These are phyloP conservation scores for Saccostrea glomerata DNA, from an alignment of 1,140 invertebrate species.

Conservation along the genomic window DNA sequence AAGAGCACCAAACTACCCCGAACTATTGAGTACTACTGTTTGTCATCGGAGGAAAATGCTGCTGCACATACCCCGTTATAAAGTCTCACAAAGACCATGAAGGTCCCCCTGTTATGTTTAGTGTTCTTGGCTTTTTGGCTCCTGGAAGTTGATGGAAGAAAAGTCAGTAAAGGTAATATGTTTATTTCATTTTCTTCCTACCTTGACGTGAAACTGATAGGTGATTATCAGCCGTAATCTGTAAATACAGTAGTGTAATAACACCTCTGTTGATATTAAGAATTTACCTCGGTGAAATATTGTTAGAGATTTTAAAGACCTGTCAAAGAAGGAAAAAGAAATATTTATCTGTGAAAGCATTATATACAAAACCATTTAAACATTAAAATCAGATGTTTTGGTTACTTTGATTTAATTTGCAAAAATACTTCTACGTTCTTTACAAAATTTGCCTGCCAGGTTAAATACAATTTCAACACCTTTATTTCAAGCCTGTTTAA, in stretches of 20 bases:
- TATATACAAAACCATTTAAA: not conserved
- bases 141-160: not conserved
- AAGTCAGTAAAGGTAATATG: not conserved
- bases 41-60: constrained; percentile 1
- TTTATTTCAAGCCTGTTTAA: not conserved
- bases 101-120: not conserved
- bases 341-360: constrained; percentile 20
- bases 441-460: not conserved
- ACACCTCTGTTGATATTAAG: constrained; percentile 27
- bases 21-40: not conserved
- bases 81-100: not conserved
- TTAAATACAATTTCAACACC: not conserved
- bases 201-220: constrained; percentile 33
- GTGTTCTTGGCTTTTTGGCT: not conserved
- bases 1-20: constrained; percentile 32
- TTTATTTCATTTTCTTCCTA: constrained; percentile 9
- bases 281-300: constrained; percentile 16
- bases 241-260: constrained; percentile 26
- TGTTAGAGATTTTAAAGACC: constrained; percentile 19
- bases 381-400: not conserved
- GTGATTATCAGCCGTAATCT: constrained; percentile 34
- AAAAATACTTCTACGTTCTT: not conserved
- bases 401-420: constrained; percentile 1
- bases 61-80: constrained; percentile 18
- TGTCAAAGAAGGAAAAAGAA: constrained; percentile 3